A percentile compares a stretch with the other conserved stretches of the same genome.
Conservation (phyloP, 2,888 invertebrate species). For the Caenorhabditis angaria region DNA sequence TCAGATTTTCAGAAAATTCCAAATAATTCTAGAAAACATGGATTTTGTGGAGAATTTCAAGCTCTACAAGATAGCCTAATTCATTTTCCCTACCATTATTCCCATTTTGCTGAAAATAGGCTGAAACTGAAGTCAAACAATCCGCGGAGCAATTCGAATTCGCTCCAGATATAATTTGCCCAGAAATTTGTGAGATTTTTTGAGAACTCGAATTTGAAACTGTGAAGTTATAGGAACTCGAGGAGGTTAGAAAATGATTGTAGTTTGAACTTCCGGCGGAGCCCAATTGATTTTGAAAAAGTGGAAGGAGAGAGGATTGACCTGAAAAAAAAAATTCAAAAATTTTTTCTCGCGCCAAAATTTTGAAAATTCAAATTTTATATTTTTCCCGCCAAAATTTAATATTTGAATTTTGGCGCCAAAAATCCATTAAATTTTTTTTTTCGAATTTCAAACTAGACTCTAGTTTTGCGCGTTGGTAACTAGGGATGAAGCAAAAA, state of each 20-base stretch:
- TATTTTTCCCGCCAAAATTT: too few relatives aligned
- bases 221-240: not conserved
- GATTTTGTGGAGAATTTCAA: too few relatives aligned
- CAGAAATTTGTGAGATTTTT: not conserved
- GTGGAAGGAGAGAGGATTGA: not conserved
- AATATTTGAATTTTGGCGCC: too few relatives aligned
- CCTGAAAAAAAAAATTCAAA: not conserved
- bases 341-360: not conserved
- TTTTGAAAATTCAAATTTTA: too few relatives aligned
- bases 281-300: not conserved
- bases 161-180: not conserved
- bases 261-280: not conserved
- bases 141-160: not conserved
- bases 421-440: too few relatives aligned
- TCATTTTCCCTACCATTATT: not conserved
- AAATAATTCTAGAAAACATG: too few relatives aligned
- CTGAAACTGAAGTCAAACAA: not conserved
- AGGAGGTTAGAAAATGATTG: not conserved
- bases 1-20: too few relatives aligned
- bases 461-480: too few relatives aligned
- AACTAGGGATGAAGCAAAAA: too few relatives aligned
- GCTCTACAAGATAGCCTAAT: too few relatives aligned
- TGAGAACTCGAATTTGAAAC: not conserved
- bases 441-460: too few relatives aligned
- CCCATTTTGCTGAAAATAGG: not conserved